Evolutionary conservation across 2,797 vertebrate genomes (phyloP), one percentile per base, ranked within the genome.

Genomic region (Hipposideros larvatus): DNA sequence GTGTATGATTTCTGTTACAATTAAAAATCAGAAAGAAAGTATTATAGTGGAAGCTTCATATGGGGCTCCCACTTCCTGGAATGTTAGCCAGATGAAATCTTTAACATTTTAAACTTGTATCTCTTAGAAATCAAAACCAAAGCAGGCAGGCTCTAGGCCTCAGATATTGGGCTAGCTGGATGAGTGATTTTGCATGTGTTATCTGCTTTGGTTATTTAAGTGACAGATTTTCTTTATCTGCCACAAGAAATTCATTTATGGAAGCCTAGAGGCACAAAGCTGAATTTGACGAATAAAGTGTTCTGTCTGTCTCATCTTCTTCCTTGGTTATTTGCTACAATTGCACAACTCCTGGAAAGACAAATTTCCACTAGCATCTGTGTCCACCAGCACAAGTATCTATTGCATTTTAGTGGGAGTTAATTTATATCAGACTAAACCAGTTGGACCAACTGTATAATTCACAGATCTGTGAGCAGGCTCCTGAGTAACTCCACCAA

Each of bases 81-180:
- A 92, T 83, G 63, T 18, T 82, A 94, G 61, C 51, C 75, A 91
- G 70, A 94, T 87, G 71, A 91, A 92, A 96, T 48, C 77, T 74
- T 91, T 82, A 77, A 89, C 46, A 46, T 94, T 96, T 91, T 95
- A 59, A 95, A 94, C 57, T 92, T 94, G 4, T 61, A 90, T 53
- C 75, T 86, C 89, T 94, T 84, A 41, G 59, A 96, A 96, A 80
- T 91, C 51, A 95, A 80, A 91, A 94, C 16, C 65, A 91, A 95
- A 70, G 53, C 70, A 88, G 16, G 18, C 57, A 89, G 19, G 6
- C 59, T 80, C 11, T 65, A 71, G 59, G 61, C 43, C 53, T 94
- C 48, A 90, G 28, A 59, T 94, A 85, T 94, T n/a, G 46, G 31
- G 91, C 77, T 73, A 84, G 57, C 48, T 63, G 37, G 46, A 63